phyloP scores from a whole-genome alignment of 2,888 invertebrate species.

The Aphrophora alni region DNA sequence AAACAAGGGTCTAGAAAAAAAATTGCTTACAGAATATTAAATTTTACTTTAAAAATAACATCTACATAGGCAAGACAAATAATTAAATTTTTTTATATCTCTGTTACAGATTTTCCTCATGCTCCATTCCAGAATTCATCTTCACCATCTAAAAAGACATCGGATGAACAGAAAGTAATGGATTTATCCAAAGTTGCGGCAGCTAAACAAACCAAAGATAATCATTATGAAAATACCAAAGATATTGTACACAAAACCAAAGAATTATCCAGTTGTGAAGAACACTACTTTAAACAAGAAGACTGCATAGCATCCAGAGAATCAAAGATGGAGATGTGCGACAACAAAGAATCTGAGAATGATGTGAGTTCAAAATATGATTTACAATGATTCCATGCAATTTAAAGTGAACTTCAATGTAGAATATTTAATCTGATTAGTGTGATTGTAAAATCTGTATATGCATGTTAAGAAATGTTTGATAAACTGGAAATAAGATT shows the following conservation, averaged over 20 bases:
- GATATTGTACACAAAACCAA: neutral
- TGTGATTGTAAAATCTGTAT: no score
- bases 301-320: neutral
- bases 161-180: neutral
- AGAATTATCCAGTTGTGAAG: neutral
- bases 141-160: neutral
- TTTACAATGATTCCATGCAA: neutral
- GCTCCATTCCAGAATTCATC: neutral
- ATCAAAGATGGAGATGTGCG: neutral
- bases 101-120: neutral
- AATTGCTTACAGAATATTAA: no score
- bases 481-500: no score
- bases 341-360: neutral
- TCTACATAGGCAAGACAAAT: no score
- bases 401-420: no score
- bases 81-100: no score
- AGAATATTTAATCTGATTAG: no score
- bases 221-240: neutral
- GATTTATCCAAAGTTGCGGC: neutral
- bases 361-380: neutral
- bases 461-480: no score
- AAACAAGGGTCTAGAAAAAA: no score
- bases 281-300: neutral
- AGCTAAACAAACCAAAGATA: neutral
- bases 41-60: no score